Conservation (phyloP, 2,797 vertebrate species). For the Poeciliopsis turneri region DNA sequence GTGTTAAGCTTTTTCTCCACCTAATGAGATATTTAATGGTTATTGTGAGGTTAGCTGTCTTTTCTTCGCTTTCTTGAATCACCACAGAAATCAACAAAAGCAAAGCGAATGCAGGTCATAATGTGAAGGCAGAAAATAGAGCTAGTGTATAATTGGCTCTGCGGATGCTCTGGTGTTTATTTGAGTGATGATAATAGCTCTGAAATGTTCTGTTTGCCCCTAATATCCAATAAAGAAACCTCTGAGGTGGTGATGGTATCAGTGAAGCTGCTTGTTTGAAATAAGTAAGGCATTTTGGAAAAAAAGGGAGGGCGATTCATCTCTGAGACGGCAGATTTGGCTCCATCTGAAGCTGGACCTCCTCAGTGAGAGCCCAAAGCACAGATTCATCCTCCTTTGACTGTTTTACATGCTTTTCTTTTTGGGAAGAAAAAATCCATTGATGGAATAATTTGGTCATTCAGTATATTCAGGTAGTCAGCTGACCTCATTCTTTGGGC, state of each 20-base stretch:
- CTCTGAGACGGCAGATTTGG: not conserved
- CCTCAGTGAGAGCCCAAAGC: not conserved
- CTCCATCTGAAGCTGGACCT: not conserved
- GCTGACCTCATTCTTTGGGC: too few relatives aligned
- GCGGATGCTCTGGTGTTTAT: conserved; percentile 36
- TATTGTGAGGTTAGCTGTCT: conserved; percentile 31
- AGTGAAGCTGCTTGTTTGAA: conserved; percentile 30
- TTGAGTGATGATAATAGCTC: conserved; percentile 57
- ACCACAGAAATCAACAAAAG: conserved; percentile 43
- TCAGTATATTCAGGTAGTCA: too few relatives aligned
- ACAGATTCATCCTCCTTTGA: not conserved
- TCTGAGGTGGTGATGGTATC: conserved; percentile 10
- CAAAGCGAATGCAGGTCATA: conserved; percentile 27
- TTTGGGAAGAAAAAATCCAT: too few relatives aligned
- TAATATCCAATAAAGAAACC: conserved; percentile 53
- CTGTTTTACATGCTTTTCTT: not conserved
- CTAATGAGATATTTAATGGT: conserved; percentile 42
- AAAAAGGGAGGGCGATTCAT: conserved; percentile 8
- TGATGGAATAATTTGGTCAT: too few relatives aligned
- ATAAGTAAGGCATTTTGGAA: conserved; percentile 13
- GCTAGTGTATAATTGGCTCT: conserved; percentile 45
- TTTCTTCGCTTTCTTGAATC: conserved; percentile 32
- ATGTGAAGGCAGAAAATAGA: conserved; percentile 36
- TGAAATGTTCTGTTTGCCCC: conserved; percentile 39
- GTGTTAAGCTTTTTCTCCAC: conserved; percentile 1